Conservation (phyloP, 2,113 vertebrate species). For the Ameiurus melas region DNA sequence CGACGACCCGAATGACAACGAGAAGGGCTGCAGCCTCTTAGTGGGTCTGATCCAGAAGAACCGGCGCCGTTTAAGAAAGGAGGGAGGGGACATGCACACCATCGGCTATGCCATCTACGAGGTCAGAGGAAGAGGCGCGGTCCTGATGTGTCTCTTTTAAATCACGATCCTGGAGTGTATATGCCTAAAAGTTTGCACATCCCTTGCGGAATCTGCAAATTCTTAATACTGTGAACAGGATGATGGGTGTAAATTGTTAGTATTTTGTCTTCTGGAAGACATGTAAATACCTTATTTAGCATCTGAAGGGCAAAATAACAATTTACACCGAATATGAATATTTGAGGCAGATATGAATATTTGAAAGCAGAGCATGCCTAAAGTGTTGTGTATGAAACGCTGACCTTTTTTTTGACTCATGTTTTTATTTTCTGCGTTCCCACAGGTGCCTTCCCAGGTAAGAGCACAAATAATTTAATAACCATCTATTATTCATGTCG, state of each 20-base stretch:
- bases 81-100: constrained; percentile 94
- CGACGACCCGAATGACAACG: constrained; percentile 82
- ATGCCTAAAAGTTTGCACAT: too few relatives aligned
- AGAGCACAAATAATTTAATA: constrained; percentile 27
- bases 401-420: neutral
- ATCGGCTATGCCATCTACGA: constrained; percentile 93
- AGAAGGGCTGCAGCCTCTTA: constrained; percentile 86
- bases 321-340: too few relatives aligned
- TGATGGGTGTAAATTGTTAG: too few relatives aligned
- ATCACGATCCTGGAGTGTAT: neutral
- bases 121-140: constrained; percentile 63
- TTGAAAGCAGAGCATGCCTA: neutral
- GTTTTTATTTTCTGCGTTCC: constrained; percentile 13
- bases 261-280: too few relatives aligned
- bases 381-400: neutral
- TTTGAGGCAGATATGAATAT: neutral
- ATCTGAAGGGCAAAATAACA: too few relatives aligned
- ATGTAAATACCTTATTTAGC: too few relatives aligned
- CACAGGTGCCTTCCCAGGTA: constrained; percentile 73
- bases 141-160: neutral
- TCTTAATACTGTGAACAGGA: too few relatives aligned
- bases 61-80: constrained; percentile 81
- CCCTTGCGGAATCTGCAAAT: too few relatives aligned
- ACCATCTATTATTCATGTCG: neutral
- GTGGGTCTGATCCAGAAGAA: constrained; percentile 96